phyloP scores from a whole-genome alignment of 1,140 invertebrate genomes.

The Drosophila ananassae region DNA sequence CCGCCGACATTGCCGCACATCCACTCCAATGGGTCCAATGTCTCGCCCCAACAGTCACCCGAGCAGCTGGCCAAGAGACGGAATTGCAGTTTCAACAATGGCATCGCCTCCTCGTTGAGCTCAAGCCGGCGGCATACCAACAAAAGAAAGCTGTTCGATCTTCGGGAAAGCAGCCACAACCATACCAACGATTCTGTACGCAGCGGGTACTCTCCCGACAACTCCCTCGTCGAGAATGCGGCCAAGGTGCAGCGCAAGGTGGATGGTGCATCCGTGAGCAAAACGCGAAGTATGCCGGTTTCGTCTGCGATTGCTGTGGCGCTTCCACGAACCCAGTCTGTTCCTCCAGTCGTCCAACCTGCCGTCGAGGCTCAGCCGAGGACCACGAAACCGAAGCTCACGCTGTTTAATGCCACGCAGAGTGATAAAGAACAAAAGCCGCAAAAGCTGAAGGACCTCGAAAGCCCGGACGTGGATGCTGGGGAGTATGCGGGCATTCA shows the following conservation, averaged over 20 bases:
- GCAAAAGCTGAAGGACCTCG: conserved; percentile 25
- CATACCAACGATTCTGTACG: conserved; percentile 2
- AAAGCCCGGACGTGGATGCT: conserved; percentile 64
- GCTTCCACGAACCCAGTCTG: conserved; percentile 46
- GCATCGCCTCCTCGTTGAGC: conserved; percentile 78
- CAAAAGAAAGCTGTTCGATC: conserved; percentile 69
- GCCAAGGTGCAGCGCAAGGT: conserved; percentile 66
- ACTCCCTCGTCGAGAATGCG: conserved; percentile 45
- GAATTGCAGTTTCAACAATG: conserved; percentile 76
- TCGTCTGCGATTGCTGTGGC: conserved; percentile 34
- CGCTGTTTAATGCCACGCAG: conserved; percentile 72
- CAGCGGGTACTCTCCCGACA: conserved; percentile 45
- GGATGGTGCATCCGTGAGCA: conserved; percentile 29
- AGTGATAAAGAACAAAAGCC: not conserved
- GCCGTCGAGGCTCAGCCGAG: not conserved
- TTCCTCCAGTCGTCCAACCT: conserved; percentile 15
- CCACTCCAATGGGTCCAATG: conserved; percentile 16
- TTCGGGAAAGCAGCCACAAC: conserved; percentile 21
- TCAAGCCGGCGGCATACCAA: conserved; percentile 64
- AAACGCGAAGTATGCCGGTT: conserved; percentile 53
- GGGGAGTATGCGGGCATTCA: conserved; percentile 72
- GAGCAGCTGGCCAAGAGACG: conserved; percentile 73
- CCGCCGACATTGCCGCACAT: conserved; percentile 17
- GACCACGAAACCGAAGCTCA: conserved; percentile 66
- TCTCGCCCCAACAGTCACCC: conserved; percentile 54